These are phyloP conservation scores for Cotesia chilonis DNA, from an alignment of 1,140 invertebrate genomes.

Conservation along the genomic window DNA sequence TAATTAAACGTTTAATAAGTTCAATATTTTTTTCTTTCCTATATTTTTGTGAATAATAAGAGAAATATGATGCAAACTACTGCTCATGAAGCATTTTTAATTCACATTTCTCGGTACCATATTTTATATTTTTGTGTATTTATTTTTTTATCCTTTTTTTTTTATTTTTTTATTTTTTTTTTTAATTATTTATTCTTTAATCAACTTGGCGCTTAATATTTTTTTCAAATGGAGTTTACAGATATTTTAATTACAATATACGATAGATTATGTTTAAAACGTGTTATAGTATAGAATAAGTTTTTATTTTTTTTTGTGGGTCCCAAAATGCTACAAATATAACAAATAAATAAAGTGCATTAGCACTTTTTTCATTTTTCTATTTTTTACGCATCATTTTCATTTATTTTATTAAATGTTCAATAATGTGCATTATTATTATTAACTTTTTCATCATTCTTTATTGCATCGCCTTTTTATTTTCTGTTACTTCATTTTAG, in stretches of 20 bases:
- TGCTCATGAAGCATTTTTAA: too few species aligned
- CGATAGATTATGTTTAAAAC: conserved; percentile 45
- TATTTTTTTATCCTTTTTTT: conserved; percentile 28
- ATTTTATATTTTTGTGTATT: conserved; percentile 16
- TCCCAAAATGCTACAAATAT: conserved; percentile 47
- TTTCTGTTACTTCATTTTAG: too few species aligned
- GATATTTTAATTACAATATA: conserved; percentile 45
- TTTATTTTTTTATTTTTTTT: conserved; percentile 32
- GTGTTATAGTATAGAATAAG: conserved; percentile 47
- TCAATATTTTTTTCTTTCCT: too few species aligned
- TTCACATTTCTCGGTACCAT: too few species aligned
- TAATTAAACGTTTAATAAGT: too few species aligned
- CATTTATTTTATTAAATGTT: conserved; percentile 18
- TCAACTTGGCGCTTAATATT: conserved; percentile 41
- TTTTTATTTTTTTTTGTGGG: conserved; percentile 44
- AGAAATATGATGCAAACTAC: too few species aligned
- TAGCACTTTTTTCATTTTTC: neutral
- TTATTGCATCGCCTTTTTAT: too few species aligned
- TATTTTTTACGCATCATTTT: conserved; percentile 24
- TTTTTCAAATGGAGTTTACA: conserved; percentile 34
- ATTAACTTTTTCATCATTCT: too few species aligned
- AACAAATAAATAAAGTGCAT: conserved; percentile 45
- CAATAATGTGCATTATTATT: too few species aligned
- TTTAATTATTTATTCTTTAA: conserved; percentile 36
- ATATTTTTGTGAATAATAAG: too few species aligned